Conservation (phyloP, 1,140 invertebrate species). For the Neoseiulus cucumeris region DNA sequence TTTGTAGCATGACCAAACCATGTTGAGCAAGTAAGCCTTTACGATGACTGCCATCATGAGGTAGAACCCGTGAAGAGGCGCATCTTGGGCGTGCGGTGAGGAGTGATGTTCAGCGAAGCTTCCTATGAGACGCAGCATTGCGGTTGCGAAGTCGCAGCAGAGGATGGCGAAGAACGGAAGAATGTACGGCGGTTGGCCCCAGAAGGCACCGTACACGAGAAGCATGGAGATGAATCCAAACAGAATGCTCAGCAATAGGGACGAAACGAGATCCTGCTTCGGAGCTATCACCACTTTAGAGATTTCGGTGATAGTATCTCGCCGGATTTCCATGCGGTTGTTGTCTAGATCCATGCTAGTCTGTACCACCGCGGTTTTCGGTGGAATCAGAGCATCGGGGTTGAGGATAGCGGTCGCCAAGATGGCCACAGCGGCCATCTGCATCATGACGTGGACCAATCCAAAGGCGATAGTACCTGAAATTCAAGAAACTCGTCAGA, state of each 20-base stretch:
- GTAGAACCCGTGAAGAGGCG: not conserved
- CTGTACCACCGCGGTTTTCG: not conserved
- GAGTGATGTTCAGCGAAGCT: slow-evolving; percentile 1
- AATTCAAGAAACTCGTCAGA: not conserved
- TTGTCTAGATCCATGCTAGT: not conserved
- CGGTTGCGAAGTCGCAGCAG: not conserved
- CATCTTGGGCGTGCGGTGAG: not conserved
- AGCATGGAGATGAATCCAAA: not conserved
- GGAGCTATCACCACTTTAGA: not conserved
- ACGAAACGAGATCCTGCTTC: not conserved
- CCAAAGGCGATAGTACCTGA: not conserved
- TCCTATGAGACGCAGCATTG: not conserved
- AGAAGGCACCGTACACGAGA: not conserved
- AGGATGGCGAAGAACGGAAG: not conserved
- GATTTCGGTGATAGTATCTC: not conserved
- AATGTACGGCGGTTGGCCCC: not conserved
- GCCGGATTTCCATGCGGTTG: not conserved
- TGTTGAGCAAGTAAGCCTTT: slow-evolving; percentile 4
- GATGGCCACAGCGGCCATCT: not conserved
- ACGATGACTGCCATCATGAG: slow-evolving; percentile 3
- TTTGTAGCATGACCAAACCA: slow-evolving; percentile 9
- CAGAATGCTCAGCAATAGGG: not conserved
- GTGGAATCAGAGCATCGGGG: not conserved
- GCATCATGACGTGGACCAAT: not conserved
- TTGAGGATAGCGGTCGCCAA: not conserved